phyloP scores from a whole-genome alignment of 92 coral and sea anemone species.

The Phenganax stokvisi region DNA sequence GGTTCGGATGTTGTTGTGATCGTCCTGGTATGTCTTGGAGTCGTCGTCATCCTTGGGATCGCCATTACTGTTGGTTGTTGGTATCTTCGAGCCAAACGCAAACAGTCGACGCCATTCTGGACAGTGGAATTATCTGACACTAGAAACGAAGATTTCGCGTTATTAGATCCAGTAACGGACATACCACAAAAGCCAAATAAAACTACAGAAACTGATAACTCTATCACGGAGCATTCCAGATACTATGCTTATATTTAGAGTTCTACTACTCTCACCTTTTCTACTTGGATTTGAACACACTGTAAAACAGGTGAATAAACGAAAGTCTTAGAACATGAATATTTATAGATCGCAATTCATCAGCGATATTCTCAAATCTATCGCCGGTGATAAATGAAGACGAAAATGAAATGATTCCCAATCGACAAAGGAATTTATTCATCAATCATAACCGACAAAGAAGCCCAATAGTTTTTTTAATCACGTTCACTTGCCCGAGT shows the following conservation, averaged over 20 bases:
- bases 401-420: no score
- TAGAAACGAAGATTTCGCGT: constrained; percentile 15
- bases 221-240: constrained; percentile 12
- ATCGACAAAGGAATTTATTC: no score
- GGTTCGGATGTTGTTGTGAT: constrained; percentile 2
- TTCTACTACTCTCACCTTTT: neutral
- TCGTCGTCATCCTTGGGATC: neutral
- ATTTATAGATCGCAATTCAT: no score
- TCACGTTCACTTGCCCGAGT: no score
- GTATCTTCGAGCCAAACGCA: constrained; percentile 9
- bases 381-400: no score
- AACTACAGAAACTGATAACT: neutral
- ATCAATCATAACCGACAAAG: no score
- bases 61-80: constrained; percentile 27
- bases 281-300: no score
- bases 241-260: constrained; percentile 21
- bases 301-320: no score
- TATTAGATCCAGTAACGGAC: constrained; percentile 32
- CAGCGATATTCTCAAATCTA: no score
- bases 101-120: constrained; percentile 30
- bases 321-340: no score
- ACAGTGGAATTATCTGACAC: constrained; percentile 32
- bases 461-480: no score
- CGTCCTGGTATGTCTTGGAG: constrained; percentile 28
- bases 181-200: constrained; percentile 22